Evolutionary conservation across 2,113 vertebrate species (phyloP).

Genomic region (Todiramphus chloris): DNA sequence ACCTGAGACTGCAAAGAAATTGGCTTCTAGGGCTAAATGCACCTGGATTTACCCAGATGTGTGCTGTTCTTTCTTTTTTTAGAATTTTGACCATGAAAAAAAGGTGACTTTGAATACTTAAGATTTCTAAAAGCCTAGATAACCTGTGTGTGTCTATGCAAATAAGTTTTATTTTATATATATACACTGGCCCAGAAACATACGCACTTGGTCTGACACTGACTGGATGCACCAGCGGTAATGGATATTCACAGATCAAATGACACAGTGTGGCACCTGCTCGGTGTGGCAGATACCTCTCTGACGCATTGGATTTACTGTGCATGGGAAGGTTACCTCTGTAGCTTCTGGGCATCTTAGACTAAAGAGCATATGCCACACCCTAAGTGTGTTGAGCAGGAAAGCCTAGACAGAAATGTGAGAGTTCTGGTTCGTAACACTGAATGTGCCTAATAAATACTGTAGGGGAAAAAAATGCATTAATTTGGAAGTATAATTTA

Average conservation of each 20-base stretch:
- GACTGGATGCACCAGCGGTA: accelerated
- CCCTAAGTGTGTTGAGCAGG: accelerated
- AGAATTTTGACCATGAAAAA: not conserved
- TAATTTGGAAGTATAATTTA: not conserved
- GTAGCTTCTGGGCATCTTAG: not conserved
- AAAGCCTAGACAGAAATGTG: not conserved
- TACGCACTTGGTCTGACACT: accelerated
- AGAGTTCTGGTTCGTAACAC: not conserved
- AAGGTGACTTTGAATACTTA: not conserved
- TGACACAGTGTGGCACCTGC: not conserved
- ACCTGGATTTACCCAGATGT: not conserved
- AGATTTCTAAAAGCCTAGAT: not conserved
- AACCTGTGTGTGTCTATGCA: accelerated
- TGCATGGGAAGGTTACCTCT: not conserved
- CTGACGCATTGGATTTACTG: not conserved
- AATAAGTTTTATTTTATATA: not conserved
- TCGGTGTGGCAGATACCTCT: not conserved
- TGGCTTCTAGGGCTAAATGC: not conserved
- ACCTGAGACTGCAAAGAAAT: not conserved
- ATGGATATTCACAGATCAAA: not conserved
- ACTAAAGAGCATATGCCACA: not conserved
- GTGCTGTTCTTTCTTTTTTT: not conserved
- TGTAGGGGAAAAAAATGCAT: not conserved
- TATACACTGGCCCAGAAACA: not conserved
- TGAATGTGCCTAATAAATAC: not conserved